Conservation (phyloP, 2,888 invertebrate genomes). For the Furcula furcula region DNA sequence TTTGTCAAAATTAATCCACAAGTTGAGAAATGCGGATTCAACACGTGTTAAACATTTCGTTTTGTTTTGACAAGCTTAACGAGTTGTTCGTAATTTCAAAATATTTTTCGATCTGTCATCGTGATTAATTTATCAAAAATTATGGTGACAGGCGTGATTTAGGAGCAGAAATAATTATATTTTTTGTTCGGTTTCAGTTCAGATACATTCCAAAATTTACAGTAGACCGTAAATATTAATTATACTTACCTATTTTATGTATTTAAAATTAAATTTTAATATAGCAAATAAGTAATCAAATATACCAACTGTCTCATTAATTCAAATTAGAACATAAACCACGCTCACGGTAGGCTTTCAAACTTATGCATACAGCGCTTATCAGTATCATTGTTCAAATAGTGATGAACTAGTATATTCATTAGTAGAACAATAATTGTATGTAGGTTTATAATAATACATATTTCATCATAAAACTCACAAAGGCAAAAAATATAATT, state of each 20-base stretch:
- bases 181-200: too few species aligned
- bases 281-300: too few species aligned
- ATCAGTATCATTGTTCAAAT: slow-evolving; percentile 28
- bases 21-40: slow-evolving; percentile 10
- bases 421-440: not conserved
- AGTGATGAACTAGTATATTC: slow-evolving; percentile 3
- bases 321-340: too few species aligned
- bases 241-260: too few species aligned
- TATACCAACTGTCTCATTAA: too few species aligned
- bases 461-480: too few species aligned
- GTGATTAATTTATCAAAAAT: slow-evolving; percentile 14
- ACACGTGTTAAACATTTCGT: slow-evolving; percentile 16
- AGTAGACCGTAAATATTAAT: too few species aligned
- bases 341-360: not conserved
- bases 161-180: too few species aligned
- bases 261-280: too few species aligned
- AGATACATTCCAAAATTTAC: too few species aligned
- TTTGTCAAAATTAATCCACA: slow-evolving; percentile 20
- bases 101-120: slow-evolving; percentile 9
- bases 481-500: too few species aligned
- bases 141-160: not conserved
- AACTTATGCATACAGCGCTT: slow-evolving; percentile 21
- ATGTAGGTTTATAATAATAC: not conserved
- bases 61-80: slow-evolving; percentile 31
- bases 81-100: slow-evolving; percentile 17